These are phyloP conservation scores for Eupithecia tripunctaria DNA, from an alignment of 2,888 invertebrate genomes.

Conservation along the genomic window DNA sequence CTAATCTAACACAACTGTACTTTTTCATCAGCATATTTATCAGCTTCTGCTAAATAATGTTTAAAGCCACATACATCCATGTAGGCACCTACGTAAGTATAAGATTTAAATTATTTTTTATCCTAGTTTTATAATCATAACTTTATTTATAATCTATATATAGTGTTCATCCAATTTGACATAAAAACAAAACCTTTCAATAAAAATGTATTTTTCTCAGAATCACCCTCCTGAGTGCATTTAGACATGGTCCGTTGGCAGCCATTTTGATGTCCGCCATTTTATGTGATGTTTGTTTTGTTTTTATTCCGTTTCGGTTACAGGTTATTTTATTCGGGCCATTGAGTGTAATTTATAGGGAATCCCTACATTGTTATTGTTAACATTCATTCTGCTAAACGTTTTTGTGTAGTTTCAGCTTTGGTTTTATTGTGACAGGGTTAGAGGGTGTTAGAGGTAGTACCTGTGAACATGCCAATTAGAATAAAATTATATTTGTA, in stretches of 20 bases:
- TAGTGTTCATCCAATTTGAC: background rate
- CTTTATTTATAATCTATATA: background rate
- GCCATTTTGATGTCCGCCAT: constrained; percentile 8
- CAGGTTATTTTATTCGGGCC: constrained; percentile 25
- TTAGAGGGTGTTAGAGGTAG: background rate
- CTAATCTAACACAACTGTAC: background rate
- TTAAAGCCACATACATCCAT: no score
- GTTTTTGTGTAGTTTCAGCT: constrained; percentile 13
- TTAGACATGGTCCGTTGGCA: constrained; percentile 27
- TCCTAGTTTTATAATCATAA: background rate
- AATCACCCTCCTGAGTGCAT: constrained; percentile 22
- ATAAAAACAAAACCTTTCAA: background rate
- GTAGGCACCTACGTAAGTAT: no score
- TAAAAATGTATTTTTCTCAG: background rate
- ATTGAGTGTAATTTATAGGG: constrained; percentile 25
- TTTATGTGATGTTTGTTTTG: constrained; percentile 30
- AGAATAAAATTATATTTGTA: background rate
- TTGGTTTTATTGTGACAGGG: constrained; percentile 2
- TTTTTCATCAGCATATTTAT: background rate
- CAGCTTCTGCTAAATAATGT: no score
- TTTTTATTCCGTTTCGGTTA: constrained; percentile 25
- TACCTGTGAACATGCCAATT: background rate
- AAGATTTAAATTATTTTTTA: no score
- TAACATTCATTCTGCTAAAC: constrained; percentile 13
- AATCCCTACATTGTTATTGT: constrained; percentile 15